Evolutionary conservation across 2,888 invertebrate species (phyloP), one percentile per base, ranked within the genome.

Genomic region (Orthonevra nobilis): DNA sequence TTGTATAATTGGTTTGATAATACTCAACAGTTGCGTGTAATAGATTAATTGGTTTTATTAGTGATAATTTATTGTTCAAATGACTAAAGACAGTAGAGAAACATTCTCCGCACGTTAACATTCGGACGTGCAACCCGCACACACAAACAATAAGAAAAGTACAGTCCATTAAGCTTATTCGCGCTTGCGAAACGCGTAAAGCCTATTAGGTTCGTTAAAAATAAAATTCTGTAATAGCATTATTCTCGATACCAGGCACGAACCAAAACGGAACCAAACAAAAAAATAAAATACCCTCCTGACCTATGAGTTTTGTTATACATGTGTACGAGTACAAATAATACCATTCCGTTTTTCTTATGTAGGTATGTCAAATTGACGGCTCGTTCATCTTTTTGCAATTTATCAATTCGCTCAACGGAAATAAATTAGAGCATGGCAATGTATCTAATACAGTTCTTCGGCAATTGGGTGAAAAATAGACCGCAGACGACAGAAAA

Each of bases 201-300:
- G 30, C 58, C 58, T 34, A 44, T 58, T 58, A 58, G 46, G 38
- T 61, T 72, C 30, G 42, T 64, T 54, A 63, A 72, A 70, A 52
- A 54, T 63, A 63, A 50, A 73, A 64, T 56, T 73, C 26, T 44
- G 56, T 64, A 64, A 73, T 64, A 56, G 72, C 56, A 73, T 73
- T 73, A 73, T 40, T 54, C 46, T 34, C 48, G 20, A 64, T 48
- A 56, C 46, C 46, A 56, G 46, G 46, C 17, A 17, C 14, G 5
- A 10, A 23, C 20, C 9, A 26, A 10, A 42, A 30, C n/a, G n/a
- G 23, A 23, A 23, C 3, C 23, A 23, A 23, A 23, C n/a, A 23
- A 23, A 23, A 23, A 23, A 23, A 23, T 23, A 23, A 23, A 23
- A 3, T 5, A 23, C 3, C n/a, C 4, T 26, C 7, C 32, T 50